A percentile compares a stretch with the other conserved stretches of the same genome.
These are phyloP conservation scores for Trilocha varians DNA, from an alignment of 2,888 invertebrate genomes.

Conservation along the genomic window DNA sequence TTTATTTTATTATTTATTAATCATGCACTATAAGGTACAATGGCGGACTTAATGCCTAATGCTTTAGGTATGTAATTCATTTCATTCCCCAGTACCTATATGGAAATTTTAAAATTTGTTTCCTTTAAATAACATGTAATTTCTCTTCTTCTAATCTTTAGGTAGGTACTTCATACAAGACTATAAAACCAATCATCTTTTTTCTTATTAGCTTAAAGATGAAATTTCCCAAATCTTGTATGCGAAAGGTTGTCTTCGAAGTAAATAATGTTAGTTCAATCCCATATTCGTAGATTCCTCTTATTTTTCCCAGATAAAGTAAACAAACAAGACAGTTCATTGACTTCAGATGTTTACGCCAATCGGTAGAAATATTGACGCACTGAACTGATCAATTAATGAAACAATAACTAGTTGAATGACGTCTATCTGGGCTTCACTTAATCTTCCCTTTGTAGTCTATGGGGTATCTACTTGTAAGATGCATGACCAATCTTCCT, in stretches of 20 bases:
- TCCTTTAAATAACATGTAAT: too few species aligned
- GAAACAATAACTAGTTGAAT: conserved; percentile 21
- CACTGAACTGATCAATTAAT: conserved; percentile 11
- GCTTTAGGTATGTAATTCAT: too few species aligned
- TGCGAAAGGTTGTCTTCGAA: not conserved
- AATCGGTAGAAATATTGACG: conserved; percentile 1
- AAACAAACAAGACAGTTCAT: conserved; percentile 2
- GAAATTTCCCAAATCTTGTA: not conserved
- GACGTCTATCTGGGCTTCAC: conserved; percentile 20
- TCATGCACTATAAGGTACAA: too few species aligned
- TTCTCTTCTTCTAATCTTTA: too few species aligned
- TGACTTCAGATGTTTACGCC: conserved; percentile 1
- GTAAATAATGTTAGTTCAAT: not conserved
- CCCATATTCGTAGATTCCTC: not conserved
- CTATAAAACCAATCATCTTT: too few species aligned
- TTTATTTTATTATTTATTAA: too few species aligned
- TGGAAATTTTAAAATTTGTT: too few species aligned
- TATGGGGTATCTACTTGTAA: conserved; percentile 16
- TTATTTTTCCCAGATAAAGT: not conserved
- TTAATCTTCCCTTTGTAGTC: conserved; percentile 26
- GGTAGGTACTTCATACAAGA: too few species aligned
- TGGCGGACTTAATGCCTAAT: too few species aligned
- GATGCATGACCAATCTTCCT: too few species aligned
- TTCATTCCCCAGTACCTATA: too few species aligned
- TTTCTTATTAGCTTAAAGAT: too few species aligned